These are phyloP conservation scores for Meandrusa payeni DNA, from an alignment of 2,888 invertebrate species.

Conservation along the genomic window DNA sequence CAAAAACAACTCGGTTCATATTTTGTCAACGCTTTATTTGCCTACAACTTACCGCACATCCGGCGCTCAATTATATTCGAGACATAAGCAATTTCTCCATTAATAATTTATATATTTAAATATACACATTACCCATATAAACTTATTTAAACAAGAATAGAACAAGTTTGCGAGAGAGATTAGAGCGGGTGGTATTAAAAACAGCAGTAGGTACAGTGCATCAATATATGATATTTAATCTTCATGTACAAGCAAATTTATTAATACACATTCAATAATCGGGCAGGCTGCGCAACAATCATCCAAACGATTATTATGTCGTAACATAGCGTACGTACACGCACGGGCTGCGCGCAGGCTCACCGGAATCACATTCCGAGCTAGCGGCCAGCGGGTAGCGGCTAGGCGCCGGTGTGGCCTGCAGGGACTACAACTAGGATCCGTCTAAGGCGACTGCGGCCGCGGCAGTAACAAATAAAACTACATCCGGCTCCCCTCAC, in stretches of 20 bases:
- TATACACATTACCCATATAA: conserved; percentile 77
- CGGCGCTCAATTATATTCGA: conserved; percentile 71
- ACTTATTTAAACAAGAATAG: conserved; percentile 64
- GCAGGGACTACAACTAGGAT: conserved; percentile 47
- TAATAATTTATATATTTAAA: conserved; percentile 79
- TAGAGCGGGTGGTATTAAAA: conserved; percentile 76
- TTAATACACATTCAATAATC: conserved; percentile 78
- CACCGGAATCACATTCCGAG: conserved; percentile 74
- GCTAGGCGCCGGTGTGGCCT: conserved; percentile 43
- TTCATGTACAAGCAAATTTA: conserved; percentile 89
- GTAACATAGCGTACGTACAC: conserved; percentile 49
- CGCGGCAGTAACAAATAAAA: conserved; percentile 59
- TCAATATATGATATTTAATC: conserved; percentile 89
- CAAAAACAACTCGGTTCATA: conserved; percentile 65
- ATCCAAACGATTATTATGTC: conserved; percentile 78
- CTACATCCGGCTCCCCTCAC: conserved; percentile 63
- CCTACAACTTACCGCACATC: conserved; percentile 74
- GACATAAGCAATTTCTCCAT: conserved; percentile 65
- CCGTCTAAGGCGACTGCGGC: conserved; percentile 49
- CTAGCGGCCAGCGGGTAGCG: too few relatives aligned
- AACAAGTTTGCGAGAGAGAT: conserved; percentile 52
- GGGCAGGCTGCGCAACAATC: conserved; percentile 56
- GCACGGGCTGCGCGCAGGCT: conserved; percentile 56
- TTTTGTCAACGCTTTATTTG: conserved; percentile 76
- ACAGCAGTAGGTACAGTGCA: conserved; percentile 83